Percentiles rank a stretch among this genome's conserved stretches.
phyloP scores from a whole-genome alignment of 2,113 vertebrate species.

The Leucoraja erinaceus region DNA sequence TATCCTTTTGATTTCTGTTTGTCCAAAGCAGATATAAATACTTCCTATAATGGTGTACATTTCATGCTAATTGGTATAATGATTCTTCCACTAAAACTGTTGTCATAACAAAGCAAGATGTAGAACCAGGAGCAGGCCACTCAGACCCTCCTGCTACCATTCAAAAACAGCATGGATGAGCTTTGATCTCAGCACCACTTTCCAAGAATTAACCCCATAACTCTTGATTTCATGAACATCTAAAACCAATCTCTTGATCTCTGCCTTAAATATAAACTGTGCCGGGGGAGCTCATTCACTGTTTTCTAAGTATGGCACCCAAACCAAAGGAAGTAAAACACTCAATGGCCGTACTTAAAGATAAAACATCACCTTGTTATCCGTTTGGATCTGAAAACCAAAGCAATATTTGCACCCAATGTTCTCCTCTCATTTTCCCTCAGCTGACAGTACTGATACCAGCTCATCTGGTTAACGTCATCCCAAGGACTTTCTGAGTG shows the following conservation, averaged over 20 bases:
- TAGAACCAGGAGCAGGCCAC: too few relatives aligned
- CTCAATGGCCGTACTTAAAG: background rate
- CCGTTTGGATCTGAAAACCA: background rate
- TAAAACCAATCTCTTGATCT: background rate
- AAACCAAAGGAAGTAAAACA: background rate
- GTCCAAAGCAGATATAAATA: background rate
- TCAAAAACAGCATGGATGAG: too few relatives aligned
- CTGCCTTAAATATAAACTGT: background rate
- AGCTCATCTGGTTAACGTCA: background rate
- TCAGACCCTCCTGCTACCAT: too few relatives aligned
- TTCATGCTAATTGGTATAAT: background rate
- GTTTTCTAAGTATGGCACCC: background rate
- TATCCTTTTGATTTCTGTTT: background rate
- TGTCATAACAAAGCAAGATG: background rate
- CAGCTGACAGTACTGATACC: too few relatives aligned
- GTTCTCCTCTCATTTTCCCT: background rate
- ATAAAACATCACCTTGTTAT: background rate
- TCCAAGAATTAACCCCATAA: too few relatives aligned
- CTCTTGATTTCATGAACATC: too few relatives aligned
- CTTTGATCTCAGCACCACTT: too few relatives aligned
- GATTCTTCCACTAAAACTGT: background rate
- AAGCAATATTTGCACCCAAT: background rate
- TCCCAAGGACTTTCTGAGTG: background rate
- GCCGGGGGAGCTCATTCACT: background rate
- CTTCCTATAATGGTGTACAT: background rate